Conservation (phyloP, 2,888 invertebrate genomes). For the Ophioninae sp. region DNA sequence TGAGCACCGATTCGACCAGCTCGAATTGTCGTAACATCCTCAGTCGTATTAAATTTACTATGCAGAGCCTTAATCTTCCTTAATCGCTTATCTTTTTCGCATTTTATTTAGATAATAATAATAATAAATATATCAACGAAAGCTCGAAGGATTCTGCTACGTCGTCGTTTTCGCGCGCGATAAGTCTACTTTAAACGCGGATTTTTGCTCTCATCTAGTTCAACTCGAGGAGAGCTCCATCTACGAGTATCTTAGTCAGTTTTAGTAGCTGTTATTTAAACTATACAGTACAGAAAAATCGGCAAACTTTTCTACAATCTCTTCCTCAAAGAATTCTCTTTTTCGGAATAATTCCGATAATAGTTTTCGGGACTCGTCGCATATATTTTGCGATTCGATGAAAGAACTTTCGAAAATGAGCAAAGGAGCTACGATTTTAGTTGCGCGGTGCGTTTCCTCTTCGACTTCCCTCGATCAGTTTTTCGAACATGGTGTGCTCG, state of each 20-base stretch:
- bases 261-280: constrained; percentile 38
- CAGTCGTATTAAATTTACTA: constrained; percentile 43
- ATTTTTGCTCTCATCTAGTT: constrained; percentile 32
- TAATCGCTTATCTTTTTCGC: constrained; percentile 2
- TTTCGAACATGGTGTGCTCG: not conserved
- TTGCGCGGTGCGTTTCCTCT: not conserved
- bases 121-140: constrained; percentile 55
- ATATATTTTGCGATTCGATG: constrained; percentile 1
- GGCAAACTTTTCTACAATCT: constrained; percentile 29
- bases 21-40: constrained; percentile 5
- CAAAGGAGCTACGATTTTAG: constrained; percentile 37
- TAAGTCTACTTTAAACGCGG: constrained; percentile 13
- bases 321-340: constrained; percentile 34
- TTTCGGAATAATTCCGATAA: constrained; percentile 9
- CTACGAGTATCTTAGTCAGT: constrained; percentile 50
- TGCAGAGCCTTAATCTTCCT: constrained; percentile 37
- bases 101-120: constrained; percentile 26
- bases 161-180: constrained; percentile 24
- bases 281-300: constrained; percentile 51
- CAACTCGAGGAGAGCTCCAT: constrained; percentile 43
- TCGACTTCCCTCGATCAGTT: not conserved
- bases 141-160: constrained; percentile 56
- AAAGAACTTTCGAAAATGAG: constrained; percentile 43
- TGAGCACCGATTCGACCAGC: constrained; percentile 33
- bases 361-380: not conserved